Evolutionary conservation across 2,888 invertebrate genomes (phyloP), one percentile per base, ranked within the genome.

Genomic region (Acronicta aceris): DNA sequence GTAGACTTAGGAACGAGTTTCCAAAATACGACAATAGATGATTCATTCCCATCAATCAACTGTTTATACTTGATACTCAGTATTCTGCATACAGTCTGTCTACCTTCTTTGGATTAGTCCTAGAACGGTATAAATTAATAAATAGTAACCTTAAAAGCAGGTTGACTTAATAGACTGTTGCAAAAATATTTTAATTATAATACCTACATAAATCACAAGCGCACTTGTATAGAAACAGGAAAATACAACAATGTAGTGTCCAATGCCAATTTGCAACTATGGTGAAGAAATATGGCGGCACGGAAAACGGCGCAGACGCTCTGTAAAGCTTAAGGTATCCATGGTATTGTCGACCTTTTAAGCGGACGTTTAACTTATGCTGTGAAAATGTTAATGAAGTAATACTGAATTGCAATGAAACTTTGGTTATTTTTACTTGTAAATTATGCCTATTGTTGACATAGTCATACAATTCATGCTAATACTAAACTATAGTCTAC

Each of bases 211-310:
- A 61, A 59, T 63, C 50, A 33, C 36, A 7, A 7, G 5, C 10
- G 36, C 5, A 42, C 2, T 13, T 27, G 36, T 30, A 16, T 46
- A 25, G 27, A 42, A 68, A 59, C 48, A 57, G 30, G 53, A 49
- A 50, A 56, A 64, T 56, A 59, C 30, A 49, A 60, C 53, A 56
- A 59, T 55, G 60, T 67, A 17, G 41, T 47, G 6, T 59, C 41
- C 57, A 55, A 47, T 27, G 54, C 51, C 47, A 50, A 68, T 57
- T 70, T 51, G 16, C 56, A 69, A 69, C 64, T 51, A 48, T 57
- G 54, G 59, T 51, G 36, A 30, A 27, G 21, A 51, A 49, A 10
- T 46, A 27, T 21, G 47, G 15, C 17, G 33, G 40, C 43, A 25
- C 41, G 16, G 41, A 41, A 25, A 42, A 30, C 33, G n/a, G 13